A percentile compares a stretch with the other conserved stretches of the same genome.
Conservation (phyloP, 2,797 vertebrate genomes). For the Neostethus bicornis region DNA sequence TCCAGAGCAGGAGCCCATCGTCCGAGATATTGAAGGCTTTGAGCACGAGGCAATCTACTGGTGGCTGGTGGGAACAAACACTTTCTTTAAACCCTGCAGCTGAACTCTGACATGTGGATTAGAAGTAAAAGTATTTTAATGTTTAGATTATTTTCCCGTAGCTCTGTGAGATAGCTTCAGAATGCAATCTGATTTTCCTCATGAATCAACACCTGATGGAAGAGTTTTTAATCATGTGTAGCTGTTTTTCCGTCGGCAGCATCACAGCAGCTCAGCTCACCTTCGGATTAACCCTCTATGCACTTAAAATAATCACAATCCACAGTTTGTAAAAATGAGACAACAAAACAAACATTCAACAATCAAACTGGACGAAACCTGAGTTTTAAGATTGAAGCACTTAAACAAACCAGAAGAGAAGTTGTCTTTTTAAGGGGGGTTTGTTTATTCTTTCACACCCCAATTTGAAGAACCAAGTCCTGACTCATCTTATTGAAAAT, state of each 20-base stretch:
- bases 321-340: not conserved
- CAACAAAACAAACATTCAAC: no score
- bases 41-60: conserved; percentile 63
- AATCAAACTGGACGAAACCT: no score
- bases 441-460: not conserved
- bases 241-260: not conserved
- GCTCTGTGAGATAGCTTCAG: no score
- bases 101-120: not conserved
- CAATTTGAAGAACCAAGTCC: not conserved
- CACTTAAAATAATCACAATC: not conserved
- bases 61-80: conserved; percentile 81
- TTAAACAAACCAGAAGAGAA: not conserved
- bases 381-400: not conserved
- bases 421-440: not conserved
- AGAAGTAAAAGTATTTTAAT: not conserved
- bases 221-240: not conserved
- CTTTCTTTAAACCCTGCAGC: not conserved
- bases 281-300: not conserved
- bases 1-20: conserved; percentile 67
- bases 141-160: not conserved
- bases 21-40: conserved; percentile 53
- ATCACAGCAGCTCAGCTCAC: not conserved
- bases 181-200: not conserved
- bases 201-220: not conserved
- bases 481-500: not conserved